Base-by-base conservation (phyloP, 2,888 invertebrate species). In the Hypena proboscidalis region DNA sequence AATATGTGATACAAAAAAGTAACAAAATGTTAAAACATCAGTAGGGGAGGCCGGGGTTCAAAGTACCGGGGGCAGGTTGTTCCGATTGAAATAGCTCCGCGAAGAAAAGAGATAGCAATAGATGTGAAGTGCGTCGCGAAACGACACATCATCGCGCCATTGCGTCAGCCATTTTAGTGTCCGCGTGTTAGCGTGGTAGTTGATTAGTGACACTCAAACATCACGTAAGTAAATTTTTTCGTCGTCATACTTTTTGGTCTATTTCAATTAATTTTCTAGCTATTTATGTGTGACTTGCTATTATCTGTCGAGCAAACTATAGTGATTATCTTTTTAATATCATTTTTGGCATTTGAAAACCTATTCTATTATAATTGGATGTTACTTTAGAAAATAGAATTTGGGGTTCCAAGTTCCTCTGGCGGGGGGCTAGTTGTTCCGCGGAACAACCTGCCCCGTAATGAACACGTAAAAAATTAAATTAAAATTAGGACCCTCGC, bases 381-480 rank as follows among this genome's bases (percentile, higher is more conserved):
- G 13, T 31, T 19, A 3, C 1, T 31, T 31, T n/a, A 11, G n/a
- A 13, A 19, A 13, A n/a, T 31, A 11, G 2, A 11, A 20, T 31
- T 31, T 13, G 30, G 30, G 30, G 26, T 26, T 26, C 26, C 7
- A 13, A 26, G 6, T 26, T 26, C 7, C 30, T 19, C 5, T 31
- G 13, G 13, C 7, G 9, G 6, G 30, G 30, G 30, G 10, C 19
- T 14, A 9, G 7, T 31, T 31, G 19, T 31, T 8, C 39, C 39
- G 4, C 32, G 26, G 32, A 39, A 39, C 39, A 22, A 30, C 21
- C 8, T 29, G 15, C 29, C 37, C 37, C 30, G 13, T 26, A 23
- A 33, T 6, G 1, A 5, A 15, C 3, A 11, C 7, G n/a, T 23
- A 23, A 33, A 15, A 5, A 10, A 37, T 9, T 30, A 15, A 9